Conservation (phyloP, 1,140 invertebrate genomes). For the Dufourea novaeangliae region DNA sequence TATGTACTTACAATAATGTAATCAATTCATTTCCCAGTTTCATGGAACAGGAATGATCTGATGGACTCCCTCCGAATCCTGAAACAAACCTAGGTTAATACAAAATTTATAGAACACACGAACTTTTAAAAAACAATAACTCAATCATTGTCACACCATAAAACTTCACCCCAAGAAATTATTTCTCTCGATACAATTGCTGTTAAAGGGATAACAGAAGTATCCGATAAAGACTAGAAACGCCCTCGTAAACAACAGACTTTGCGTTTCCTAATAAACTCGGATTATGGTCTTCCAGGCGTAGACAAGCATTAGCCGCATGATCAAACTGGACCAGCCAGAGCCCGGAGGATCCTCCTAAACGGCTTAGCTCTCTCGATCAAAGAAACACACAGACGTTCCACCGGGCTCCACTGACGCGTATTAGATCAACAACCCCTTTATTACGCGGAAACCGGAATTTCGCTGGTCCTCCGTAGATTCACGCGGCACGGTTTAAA, state of each 20-base stretch:
- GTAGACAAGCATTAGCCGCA: slow-evolving; percentile 28
- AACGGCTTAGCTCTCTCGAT: slow-evolving; percentile 18
- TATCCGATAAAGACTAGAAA: background rate
- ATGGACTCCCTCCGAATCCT: too few relatives aligned
- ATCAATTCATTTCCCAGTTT: too few relatives aligned
- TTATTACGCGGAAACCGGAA: slow-evolving; percentile 25
- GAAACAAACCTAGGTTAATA: too few relatives aligned
- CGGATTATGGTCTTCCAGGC: slow-evolving; percentile 9
- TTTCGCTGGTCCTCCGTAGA: slow-evolving; percentile 24
- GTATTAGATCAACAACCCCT: slow-evolving; percentile 35
- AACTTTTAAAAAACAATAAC: too few relatives aligned
- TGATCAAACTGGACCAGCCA: background rate
- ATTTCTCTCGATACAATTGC: background rate
- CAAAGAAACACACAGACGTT: background rate
- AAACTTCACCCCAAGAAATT: background rate
- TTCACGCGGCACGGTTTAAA: slow-evolving; percentile 30
- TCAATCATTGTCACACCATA: too few relatives aligned
- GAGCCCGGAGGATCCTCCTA: background rate
- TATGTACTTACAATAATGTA: too few relatives aligned
- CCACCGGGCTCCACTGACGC: slow-evolving; percentile 20
- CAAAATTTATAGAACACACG: too few relatives aligned
- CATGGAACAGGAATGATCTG: too few relatives aligned
- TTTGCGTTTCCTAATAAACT: background rate
- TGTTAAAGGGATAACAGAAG: background rate
- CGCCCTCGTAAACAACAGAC: slow-evolving; percentile 13